Conservation (phyloP, 2,113 vertebrate species). For the Indri indri region DNA sequence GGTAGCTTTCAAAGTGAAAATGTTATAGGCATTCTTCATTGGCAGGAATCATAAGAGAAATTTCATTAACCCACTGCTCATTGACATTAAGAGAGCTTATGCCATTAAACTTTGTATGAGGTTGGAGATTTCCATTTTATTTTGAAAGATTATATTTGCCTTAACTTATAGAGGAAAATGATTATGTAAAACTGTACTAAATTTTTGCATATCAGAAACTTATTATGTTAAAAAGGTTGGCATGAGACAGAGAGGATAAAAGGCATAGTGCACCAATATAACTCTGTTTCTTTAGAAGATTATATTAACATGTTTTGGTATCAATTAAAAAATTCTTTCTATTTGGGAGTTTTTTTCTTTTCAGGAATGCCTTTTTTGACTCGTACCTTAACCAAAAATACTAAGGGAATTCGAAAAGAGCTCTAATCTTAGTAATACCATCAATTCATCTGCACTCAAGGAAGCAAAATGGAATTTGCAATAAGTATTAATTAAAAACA, state of each 20-base stretch:
- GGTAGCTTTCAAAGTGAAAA: background rate
- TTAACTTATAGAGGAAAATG: background rate
- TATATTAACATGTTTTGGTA: background rate
- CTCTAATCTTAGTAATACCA: no score
- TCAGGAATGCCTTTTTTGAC: background rate
- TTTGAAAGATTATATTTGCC: background rate
- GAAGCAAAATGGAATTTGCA: background rate
- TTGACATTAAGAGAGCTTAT: background rate
- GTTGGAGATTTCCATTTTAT: background rate
- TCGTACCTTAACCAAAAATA: background rate
- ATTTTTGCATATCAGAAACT: background rate
- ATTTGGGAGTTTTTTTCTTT: background rate
- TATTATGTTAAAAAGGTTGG: background rate
- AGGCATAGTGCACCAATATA: background rate
- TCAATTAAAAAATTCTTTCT: background rate
- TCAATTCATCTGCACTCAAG: background rate
- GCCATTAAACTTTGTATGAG: background rate
- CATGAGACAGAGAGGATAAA: background rate
- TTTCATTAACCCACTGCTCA: background rate
- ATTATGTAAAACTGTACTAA: background rate
- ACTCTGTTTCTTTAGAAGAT: background rate
- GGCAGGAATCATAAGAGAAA: background rate
- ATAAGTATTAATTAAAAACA: background rate
- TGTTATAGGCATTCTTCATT: background rate
- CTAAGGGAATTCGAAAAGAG: background rate